Conservation (phyloP, 2,113 vertebrate genomes). For the Anguilla japonica region DNA sequence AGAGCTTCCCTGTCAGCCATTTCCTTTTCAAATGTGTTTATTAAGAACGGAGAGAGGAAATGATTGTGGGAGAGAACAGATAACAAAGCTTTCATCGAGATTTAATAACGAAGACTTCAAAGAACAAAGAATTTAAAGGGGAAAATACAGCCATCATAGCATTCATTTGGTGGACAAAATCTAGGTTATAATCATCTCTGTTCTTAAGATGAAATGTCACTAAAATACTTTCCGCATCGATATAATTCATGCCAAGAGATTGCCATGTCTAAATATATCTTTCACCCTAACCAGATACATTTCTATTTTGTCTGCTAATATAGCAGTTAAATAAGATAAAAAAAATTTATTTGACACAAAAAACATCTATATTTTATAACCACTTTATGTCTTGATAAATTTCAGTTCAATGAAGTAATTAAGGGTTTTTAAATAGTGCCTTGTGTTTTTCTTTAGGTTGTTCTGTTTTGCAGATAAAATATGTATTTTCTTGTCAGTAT, state of each 20-base stretch:
- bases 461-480: background rate
- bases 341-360: background rate
- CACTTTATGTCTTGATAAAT: background rate
- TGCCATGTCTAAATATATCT: background rate
- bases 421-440: background rate
- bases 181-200: conserved; percentile 35
- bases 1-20: conserved; percentile 39
- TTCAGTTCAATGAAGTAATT: background rate
- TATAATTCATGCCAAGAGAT: background rate
- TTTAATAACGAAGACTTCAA: conserved; percentile 43
- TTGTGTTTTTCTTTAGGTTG: background rate
- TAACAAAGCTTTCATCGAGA: conserved; percentile 45
- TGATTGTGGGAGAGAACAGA: conserved; percentile 37
- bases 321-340: background rate
- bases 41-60: conserved; percentile 35
- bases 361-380: background rate
- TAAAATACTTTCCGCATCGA: background rate
- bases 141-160: conserved; percentile 32
- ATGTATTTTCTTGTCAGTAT: background rate
- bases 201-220: conserved; percentile 5
- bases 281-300: background rate
- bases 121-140: conserved; percentile 32
- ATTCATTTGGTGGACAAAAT: conserved; percentile 22
- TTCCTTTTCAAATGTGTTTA: conserved; percentile 46
- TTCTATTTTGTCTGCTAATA: background rate